Evolutionary conservation across 2,113 vertebrate species (phyloP).

Genomic region (Malurus cyaneus): DNA sequence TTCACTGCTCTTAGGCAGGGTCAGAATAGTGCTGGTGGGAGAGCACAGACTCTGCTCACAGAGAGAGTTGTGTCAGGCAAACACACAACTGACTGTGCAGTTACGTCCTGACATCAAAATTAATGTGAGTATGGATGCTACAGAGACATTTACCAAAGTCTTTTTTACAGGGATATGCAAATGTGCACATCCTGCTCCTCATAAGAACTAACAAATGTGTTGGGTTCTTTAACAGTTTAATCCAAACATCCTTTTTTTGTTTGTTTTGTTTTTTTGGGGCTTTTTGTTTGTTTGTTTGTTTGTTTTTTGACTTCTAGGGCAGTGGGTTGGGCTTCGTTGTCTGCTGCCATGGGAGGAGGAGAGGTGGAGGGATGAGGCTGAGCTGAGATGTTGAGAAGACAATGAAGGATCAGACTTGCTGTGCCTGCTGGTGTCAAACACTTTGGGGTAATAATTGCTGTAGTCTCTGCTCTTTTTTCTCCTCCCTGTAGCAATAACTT

Average conservation of each 20-base stretch:
- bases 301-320: background rate
- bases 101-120: background rate
- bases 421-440: background rate
- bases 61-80: background rate
- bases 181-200: background rate
- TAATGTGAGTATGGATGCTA: background rate
- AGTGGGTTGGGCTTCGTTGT: background rate
- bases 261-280: no score
- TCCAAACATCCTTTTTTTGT: no score
- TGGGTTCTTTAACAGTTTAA: background rate
- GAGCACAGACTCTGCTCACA: background rate
- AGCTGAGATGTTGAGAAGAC: background rate
- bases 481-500: background rate
- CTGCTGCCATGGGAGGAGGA: background rate
- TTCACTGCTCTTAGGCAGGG: background rate
- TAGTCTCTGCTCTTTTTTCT: background rate
- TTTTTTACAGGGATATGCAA: background rate
- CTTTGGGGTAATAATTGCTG: background rate
- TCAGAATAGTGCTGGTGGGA: background rate
- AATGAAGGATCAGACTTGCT: background rate
- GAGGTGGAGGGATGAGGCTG: accelerated
- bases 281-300: background rate
- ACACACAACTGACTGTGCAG: background rate
- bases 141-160: background rate
- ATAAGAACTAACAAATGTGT: background rate